These are phyloP conservation scores for Procambarus virginalis DNA, from an alignment of 1,140 invertebrate genomes.

Conservation along the genomic window DNA sequence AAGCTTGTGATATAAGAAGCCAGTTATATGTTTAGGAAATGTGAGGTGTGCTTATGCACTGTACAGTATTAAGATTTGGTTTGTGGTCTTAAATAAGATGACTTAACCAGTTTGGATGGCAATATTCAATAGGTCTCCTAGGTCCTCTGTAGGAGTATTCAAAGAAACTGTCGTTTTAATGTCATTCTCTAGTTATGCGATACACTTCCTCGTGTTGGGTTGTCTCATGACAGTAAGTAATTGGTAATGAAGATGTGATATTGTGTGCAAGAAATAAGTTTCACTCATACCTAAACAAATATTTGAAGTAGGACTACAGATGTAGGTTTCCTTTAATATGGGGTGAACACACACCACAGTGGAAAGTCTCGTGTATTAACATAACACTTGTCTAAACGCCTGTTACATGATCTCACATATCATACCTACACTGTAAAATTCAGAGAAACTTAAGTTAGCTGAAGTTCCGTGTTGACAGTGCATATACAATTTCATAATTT, in stretches of 20 bases:
- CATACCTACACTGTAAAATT: constrained; percentile 5
- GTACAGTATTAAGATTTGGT: neutral
- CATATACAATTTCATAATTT: constrained; percentile 12
- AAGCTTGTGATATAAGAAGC: neutral
- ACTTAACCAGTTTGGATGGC: neutral
- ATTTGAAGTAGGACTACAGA: neutral
- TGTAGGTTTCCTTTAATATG: neutral
- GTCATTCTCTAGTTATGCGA: constrained; percentile 19
- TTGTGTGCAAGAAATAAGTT: neutral
- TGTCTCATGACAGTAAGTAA: constrained; percentile 10
- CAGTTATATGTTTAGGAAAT: neutral
- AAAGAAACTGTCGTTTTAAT: constrained; percentile 6
- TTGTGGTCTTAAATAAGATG: neutral
- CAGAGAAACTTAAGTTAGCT: neutral
- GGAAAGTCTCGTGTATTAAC: neutral
- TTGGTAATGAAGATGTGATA: constrained; percentile 43
- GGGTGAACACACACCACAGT: constrained; percentile 12
- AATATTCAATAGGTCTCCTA: constrained; percentile 1
- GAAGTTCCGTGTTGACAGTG: neutral
- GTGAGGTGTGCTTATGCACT: neutral
- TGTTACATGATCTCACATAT: constrained; percentile 27
- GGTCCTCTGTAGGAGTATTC: constrained; percentile 2
- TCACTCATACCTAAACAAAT: neutral
- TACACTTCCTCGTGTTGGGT: neutral
- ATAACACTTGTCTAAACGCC: constrained; percentile 9